A percentile compares a stretch with the other conserved stretches of the same genome.
Evolutionary conservation across 2,888 invertebrate genomes (phyloP).

Genomic region (Noctua comes): DNA sequence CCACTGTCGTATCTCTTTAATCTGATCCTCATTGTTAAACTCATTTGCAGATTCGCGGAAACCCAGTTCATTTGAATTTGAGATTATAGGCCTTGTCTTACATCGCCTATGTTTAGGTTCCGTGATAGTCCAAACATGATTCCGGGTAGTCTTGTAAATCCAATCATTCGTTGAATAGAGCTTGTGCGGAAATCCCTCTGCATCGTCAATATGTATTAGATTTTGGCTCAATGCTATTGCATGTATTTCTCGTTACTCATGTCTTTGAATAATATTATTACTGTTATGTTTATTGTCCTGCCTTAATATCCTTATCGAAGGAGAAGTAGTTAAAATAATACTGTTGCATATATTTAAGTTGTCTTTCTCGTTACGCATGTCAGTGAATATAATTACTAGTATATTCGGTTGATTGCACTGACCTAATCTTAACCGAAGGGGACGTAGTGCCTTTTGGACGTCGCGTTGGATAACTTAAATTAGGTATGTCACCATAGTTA

Average conservation of each 20-base stretch:
- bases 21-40: constrained; percentile 26
- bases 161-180: constrained; percentile 14
- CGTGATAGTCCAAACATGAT: neutral
- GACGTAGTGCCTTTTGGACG: neutral
- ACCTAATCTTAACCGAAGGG: neutral
- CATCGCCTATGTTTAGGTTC: neutral
- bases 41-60: constrained; percentile 1
- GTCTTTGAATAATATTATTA: neutral
- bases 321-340: neutral
- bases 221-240: constrained; percentile 9
- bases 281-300: neutral
- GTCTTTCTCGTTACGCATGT: neutral
- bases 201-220: constrained; percentile 11
- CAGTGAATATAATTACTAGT: neutral
- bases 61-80: neutral
- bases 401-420: neutral
- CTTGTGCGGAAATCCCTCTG: constrained; percentile 9
- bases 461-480: neutral
- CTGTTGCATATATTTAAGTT: neutral
- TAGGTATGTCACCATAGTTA: no score
- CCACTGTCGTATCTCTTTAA: constrained; percentile 9
- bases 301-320: neutral
- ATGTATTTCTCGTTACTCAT: neutral
- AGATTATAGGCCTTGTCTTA: neutral
- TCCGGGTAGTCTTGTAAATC: neutral